A percentile compares a stretch with the other conserved stretches of the same genome.
Evolutionary conservation across 2,888 invertebrate genomes (phyloP).

Genomic region (Sinotaia quadrata): DNA sequence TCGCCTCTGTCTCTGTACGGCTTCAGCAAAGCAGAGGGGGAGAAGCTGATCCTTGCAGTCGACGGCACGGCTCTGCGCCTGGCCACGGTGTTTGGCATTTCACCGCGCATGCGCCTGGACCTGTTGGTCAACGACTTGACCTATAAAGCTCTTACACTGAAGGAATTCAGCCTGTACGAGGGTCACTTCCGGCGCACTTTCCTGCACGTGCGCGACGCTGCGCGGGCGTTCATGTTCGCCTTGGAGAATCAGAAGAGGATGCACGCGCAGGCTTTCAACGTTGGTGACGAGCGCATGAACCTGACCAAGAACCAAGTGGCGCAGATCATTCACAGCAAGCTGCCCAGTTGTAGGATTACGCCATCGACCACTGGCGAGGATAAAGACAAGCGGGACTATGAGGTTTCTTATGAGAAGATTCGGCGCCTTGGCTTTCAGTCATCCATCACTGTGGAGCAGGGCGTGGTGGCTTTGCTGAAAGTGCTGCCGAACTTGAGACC

Average conservation of each 20-base stretch:
- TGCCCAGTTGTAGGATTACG: constrained; percentile 61
- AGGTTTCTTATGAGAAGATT: constrained; percentile 69
- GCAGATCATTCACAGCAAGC: constrained; percentile 56
- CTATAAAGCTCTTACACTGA: constrained; percentile 60
- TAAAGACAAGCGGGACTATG: constrained; percentile 71
- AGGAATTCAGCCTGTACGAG: constrained; percentile 68
- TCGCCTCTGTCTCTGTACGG: constrained; percentile 70
- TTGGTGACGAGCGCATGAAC: constrained; percentile 71
- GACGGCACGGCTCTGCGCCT: constrained; percentile 68
- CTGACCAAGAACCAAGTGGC: constrained; percentile 69
- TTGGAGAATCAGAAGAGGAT: constrained; percentile 63
- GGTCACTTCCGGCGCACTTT: constrained; percentile 69
- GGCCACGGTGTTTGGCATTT: constrained; percentile 71
- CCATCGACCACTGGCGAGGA: constrained; percentile 65
- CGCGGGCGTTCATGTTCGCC: constrained; percentile 69
- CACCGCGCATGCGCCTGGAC: constrained; percentile 70
- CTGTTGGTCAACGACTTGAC: constrained; percentile 70
- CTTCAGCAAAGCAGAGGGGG: constrained; percentile 68
- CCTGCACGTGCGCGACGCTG: constrained; percentile 70
- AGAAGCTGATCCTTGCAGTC: constrained; percentile 56
- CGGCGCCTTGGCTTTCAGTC: constrained; percentile 64
- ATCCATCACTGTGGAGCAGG: constrained; percentile 65
- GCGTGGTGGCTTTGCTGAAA: constrained; percentile 64
- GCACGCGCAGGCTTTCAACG: constrained; percentile 68
- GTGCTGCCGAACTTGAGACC: constrained; percentile 59